Evolutionary conservation across 2,797 vertebrate genomes (phyloP), one percentile per base, ranked within the genome.

Genomic region (Rhynchotus rufescens): DNA sequence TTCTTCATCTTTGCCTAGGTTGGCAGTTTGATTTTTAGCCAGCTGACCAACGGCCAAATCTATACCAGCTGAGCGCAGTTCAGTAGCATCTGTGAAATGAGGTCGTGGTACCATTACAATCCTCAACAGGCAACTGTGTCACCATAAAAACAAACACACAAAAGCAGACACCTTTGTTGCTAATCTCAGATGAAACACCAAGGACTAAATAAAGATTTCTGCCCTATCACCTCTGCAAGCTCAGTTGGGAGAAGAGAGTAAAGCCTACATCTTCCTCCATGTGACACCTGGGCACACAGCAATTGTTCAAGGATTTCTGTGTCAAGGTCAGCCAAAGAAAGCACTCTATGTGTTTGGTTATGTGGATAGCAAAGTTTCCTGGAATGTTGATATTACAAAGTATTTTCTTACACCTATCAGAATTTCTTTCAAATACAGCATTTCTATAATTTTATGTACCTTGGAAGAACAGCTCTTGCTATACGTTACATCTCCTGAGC

Each of bases 191-290:
- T 23, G 42, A 54, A 61, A 56, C 34, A 59, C 36, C 89, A 79
- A 82, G 82, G 56, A 73, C 74, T 78, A 73, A 82, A 91, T 72
- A 68, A 83, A 86, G 73, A 68, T 73, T 81, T 85, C 82, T 90
- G 79, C 65, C 71, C 68, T 78, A 73, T 47, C 75, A 84, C 56
- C 56, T 64, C 51, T 80, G 59, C 45, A 54, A 68, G 38, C 8
- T 2, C 49, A 67, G 64, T 47, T 79, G 32, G 52, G 19, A 40
- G 57, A 52, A 42, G 15, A 65, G 28, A 69, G 84, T 72, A 82
- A 52, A 81, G 68, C 54, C 82, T 60, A 30, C 34, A 16, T 47
- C 75, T 69, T 79, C 15, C 65, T 17, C 44, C 1, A 3, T 7
- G 30, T 60, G 45, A 45, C 0, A 3, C 80, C 57, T 34, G 34